Conservation (phyloP, 2,113 vertebrate genomes). For the Mastomys natalensis region DNA sequence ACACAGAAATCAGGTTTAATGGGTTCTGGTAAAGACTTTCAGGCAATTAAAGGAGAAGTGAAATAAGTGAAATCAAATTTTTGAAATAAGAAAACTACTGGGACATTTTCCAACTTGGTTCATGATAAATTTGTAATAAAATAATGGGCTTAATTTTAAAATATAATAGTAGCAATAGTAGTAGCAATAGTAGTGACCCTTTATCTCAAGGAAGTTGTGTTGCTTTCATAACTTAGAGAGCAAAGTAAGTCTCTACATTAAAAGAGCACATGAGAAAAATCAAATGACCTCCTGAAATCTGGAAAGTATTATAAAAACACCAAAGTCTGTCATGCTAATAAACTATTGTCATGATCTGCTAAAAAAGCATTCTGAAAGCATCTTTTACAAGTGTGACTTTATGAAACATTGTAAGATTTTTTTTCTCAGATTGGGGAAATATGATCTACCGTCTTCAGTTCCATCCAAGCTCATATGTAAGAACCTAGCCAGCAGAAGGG, state of each 20-base stretch:
- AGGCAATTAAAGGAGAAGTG: constrained; percentile 21
- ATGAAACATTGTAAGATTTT: neutral
- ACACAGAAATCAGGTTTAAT: neutral
- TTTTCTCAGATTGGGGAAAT: neutral
- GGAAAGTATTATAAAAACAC: neutral
- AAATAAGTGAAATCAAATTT: constrained; percentile 20
- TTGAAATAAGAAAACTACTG: neutral
- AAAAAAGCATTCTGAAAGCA: neutral
- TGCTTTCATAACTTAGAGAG: constrained; percentile 16
- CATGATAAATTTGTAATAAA: constrained; percentile 49
- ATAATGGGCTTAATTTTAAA: constrained; percentile 13
- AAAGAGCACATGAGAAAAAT: constrained; percentile 47
- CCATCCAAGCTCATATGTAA: neutral
- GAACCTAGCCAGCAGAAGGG: neutral
- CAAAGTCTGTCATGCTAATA: constrained; percentile 13
- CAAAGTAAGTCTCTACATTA: neutral
- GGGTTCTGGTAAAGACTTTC: neutral
- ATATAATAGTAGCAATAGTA: constrained; percentile 22
- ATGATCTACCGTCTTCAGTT: neutral
- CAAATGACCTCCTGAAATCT: neutral
- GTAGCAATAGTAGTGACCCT: neutral
- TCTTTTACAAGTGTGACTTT: neutral
- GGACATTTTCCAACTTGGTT: neutral
- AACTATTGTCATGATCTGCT: neutral
- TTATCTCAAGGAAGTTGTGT: constrained; percentile 46